Base-by-base conservation (phyloP, 2,888 invertebrate genomes). In the Oscheius sp. region DNA sequence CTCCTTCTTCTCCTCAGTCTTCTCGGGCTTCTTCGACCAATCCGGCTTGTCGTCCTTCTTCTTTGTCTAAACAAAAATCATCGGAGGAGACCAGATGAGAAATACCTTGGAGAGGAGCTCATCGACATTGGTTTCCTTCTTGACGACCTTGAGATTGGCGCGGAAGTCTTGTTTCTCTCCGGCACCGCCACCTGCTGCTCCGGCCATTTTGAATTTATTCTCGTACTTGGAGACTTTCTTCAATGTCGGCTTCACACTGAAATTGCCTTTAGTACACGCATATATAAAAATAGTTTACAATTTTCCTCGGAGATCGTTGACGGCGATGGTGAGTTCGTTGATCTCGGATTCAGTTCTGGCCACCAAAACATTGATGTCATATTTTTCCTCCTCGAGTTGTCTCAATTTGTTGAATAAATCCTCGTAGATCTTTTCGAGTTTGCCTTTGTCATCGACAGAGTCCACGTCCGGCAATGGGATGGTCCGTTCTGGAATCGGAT, bases 211-310 rank as follows among this genome's bases (percentile, higher is more conserved):
- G 81, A 84, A 85, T 64, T 96, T 95, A 93, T 96, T 95, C 91
- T 96, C 96, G 91, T 96, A 96, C 92, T 98, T 98, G 91, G 97
- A 97, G 86, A 99, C 97, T 93, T 98, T 99, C 92, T 97, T 97
- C 91, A 99, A 70, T 1, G 80, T 70, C 1, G 84, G 84, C 75
- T 84, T 84, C 55, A 83, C 84, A 71, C 83, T 83, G 74, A 21
- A 80, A 76, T 23, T n/a, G 1, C 6, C n/a, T n/a, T 1, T 5
- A 25, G 13, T 49, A n/a, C 12, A 46, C n/a, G 16, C 3, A 29
- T n/a, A 53, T 18, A 21, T 16, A 1, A 53, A 52, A 43, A 43
- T 3, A 23, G 89, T 90, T 89, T 89, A 89, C 90, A 98, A 98
- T 93, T 98, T 98, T 91, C 98, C 98, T 92, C 97, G 94, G 91